Evolutionary conservation across 2,797 vertebrate species (phyloP).

Genomic region (Neosalanx taihuensis): DNA sequence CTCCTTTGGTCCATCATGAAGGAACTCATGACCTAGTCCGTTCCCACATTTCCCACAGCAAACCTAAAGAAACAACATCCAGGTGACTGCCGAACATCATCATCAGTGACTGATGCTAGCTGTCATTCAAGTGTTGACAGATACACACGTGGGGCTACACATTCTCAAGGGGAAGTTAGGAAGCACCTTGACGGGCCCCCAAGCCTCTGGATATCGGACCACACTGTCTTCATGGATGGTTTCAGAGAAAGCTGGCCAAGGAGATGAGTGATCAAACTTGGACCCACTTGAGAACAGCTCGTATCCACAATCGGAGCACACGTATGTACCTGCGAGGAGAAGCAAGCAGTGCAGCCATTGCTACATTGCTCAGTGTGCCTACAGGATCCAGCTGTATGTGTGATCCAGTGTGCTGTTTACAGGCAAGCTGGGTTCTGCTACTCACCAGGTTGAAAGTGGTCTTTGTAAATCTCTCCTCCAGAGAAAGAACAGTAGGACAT

Average conservation of each 20-base stretch:
- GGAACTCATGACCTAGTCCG: slow-evolving; percentile 90
- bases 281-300: slow-evolving; percentile 81
- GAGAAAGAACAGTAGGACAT: slow-evolving; percentile 81
- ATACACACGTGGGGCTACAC: too few relatives aligned
- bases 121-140: too few relatives aligned
- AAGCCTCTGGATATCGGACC: slow-evolving; percentile 69
- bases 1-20: slow-evolving; percentile 82
- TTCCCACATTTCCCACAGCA: slow-evolving; percentile 86
- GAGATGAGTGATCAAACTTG: slow-evolving; percentile 82
- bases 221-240: slow-evolving; percentile 77
- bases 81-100: not conserved
- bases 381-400: not conserved
- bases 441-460: slow-evolving; percentile 79
- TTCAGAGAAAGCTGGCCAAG: slow-evolving; percentile 83
- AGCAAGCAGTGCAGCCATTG: not conserved
- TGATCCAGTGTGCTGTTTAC: not conserved
- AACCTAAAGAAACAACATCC: slow-evolving; percentile 65
- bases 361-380: not conserved
- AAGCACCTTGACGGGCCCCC: slow-evolving; percentile 76
- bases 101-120: too few relatives aligned
- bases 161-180: too few relatives aligned
- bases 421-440: not conserved
- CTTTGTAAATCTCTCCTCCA: slow-evolving; percentile 72
- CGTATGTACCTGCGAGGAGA: slow-evolving; percentile 68
- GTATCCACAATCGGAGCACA: slow-evolving; percentile 77